Evolutionary conservation across 37 sponge, comb jelly and placozoan species (phyloP), one percentile per base, ranked within the genome.

Genomic region (Axinella damicornis): DNA sequence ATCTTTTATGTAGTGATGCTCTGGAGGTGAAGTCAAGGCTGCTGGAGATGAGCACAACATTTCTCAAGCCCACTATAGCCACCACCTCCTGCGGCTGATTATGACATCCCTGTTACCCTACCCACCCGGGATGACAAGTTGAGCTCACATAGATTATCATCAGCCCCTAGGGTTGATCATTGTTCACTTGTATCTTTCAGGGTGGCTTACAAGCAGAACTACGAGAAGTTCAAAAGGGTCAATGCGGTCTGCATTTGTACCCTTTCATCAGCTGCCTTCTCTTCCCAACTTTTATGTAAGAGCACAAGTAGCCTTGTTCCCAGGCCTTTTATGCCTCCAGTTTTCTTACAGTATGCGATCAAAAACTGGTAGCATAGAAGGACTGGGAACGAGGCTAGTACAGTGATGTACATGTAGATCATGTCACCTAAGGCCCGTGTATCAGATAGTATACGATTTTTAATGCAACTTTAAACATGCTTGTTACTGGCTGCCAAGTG

Each of bases 201-300:
- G 52, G 65, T 92, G 52, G 32, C 65, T 18, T 92, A 92, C 60
- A 92, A 87, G 57, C 74, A 82, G 33, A 54, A 83, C 2, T 92
- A 92, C 72, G 92, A 92, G 61, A 69, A 83, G 24, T 92, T 87
- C 65, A 92, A 92, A 73, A 69, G 82, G 73, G 33, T 92, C 16
- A 86, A 87, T 40, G 83, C 61, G 21, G 79, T 83, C 24, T 33
- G 46, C 14, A 69, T 92, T 55, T 82, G 64, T 54, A 21, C 76
- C 19, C 71, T 88, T 57, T 53, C 14, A 25, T 93, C 2, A 41
- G 35, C 14, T 59, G 86, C 27, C 58, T 93, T 36, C 22, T 93
- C 25, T 69, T 81, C 82, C 13, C 37, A 57, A 54, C 72, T 18
- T 77, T 62, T 31, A 31, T 60, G 89, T 89, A 67, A 89, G 84